Evolutionary conservation across 2,797 vertebrate species (phyloP).

Genomic region (Enoplosus armatus): DNA sequence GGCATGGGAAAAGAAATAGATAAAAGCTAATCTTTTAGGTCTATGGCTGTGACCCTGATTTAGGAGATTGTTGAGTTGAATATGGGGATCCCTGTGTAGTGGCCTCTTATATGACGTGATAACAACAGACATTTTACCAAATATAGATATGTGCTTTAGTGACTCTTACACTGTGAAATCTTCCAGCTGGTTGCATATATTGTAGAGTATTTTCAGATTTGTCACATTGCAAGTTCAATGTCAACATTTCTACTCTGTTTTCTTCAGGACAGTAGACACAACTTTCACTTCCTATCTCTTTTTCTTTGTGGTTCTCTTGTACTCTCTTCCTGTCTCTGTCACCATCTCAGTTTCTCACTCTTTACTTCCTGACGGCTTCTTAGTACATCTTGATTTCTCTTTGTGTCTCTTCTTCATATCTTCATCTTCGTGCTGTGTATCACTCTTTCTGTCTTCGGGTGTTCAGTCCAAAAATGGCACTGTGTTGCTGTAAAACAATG

Average conservation of each 20-base stretch:
- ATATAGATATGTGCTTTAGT: too few relatives aligned
- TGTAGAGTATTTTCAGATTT: neutral
- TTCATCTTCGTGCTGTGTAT: neutral
- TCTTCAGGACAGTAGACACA: neutral
- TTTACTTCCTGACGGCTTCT: constrained; percentile 30
- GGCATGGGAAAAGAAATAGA: neutral
- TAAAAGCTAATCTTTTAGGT: neutral
- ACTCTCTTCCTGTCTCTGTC: constrained; percentile 43
- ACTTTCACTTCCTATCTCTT: constrained; percentile 60
- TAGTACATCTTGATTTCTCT: neutral
- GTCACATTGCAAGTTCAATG: neutral
- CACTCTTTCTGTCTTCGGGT: neutral
- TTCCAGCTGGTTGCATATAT: neutral
- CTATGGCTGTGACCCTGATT: neutral
- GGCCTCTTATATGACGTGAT: too few relatives aligned
- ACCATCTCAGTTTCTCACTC: neutral
- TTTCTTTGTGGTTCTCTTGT: neutral
- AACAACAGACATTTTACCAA: too few relatives aligned
- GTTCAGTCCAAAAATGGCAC: neutral
- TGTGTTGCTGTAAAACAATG: constrained; percentile 30
- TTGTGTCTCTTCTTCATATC: neutral
- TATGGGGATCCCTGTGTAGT: too few relatives aligned
- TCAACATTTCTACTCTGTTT: neutral
- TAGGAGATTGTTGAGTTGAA: neutral
- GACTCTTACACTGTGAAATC: too few relatives aligned